Percentiles rank a stretch among this genome's conserved stretches.
Evolutionary conservation across 2,888 invertebrate species (phyloP).

Genomic region (Bruchidius siliquastri): DNA sequence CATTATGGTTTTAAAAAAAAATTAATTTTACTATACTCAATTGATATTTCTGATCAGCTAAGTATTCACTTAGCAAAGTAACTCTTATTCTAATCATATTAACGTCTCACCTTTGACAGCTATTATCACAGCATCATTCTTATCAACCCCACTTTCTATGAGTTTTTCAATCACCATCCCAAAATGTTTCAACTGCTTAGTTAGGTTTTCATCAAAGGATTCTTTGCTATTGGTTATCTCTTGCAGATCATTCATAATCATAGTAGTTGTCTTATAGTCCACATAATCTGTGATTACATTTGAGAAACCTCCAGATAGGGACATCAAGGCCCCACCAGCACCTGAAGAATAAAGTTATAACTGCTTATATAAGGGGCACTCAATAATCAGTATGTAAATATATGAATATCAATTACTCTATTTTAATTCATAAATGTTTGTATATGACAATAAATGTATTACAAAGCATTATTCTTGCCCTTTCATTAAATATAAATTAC

Average conservation of each 20-base stretch:
- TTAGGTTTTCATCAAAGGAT: conserved; percentile 25
- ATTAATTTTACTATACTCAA: no score
- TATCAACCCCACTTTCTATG: conserved; percentile 21
- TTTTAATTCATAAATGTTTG: no score
- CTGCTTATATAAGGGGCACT: no score
- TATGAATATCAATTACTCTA: no score
- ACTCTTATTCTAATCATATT: no score
- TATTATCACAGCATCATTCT: conserved; percentile 23
- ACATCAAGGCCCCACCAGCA: conserved; percentile 29
- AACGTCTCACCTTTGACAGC: conserved; percentile 25
- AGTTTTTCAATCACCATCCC: conserved; percentile 23
- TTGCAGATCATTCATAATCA: conserved; percentile 26
- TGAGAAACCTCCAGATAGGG: conserved; percentile 26
- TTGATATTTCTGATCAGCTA: no score
- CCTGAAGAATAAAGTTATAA: conserved; percentile 12
- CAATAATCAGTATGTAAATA: no score
- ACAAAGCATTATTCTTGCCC: no score
- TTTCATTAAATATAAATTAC: no score
- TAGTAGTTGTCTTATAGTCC: conserved; percentile 24
- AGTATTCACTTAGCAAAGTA: no score
- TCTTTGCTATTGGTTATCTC: conserved; percentile 22
- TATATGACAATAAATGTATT: no score
- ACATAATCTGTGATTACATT: conserved; percentile 26
- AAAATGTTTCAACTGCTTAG: conserved; percentile 22
- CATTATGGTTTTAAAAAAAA: no score